These are phyloP conservation scores for Macrobrachium rosenbergii DNA, from an alignment of 1,140 invertebrate genomes.

Conservation along the genomic window DNA sequence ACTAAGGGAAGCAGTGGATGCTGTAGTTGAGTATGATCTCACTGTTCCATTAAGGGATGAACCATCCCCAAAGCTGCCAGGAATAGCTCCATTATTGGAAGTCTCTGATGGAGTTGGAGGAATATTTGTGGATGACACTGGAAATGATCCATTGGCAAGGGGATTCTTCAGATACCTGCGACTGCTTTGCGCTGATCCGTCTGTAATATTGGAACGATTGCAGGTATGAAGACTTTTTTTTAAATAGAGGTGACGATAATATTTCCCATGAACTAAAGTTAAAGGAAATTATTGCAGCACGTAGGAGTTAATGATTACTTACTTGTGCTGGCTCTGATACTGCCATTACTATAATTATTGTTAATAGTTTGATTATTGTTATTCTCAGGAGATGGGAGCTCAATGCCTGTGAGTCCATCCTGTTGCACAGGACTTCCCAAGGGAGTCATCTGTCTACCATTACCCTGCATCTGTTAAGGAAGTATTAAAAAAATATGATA, in stretches of 20 bases:
- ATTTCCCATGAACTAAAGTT: background rate
- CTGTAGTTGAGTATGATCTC: conserved; percentile 46
- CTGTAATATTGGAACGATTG: conserved; percentile 32
- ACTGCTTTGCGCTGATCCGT: conserved; percentile 16
- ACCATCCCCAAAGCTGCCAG: conserved; percentile 13
- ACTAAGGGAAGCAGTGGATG: conserved; percentile 32
- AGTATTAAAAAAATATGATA: background rate
- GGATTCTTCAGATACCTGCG: conserved; percentile 45
- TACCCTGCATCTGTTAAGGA: conserved; percentile 53
- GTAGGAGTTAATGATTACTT: background rate
- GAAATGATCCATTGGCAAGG: conserved; percentile 45
- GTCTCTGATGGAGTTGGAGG: conserved; percentile 7
- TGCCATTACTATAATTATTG: conserved; percentile 49
- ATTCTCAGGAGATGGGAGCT: conserved; percentile 35
- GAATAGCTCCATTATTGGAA: background rate
- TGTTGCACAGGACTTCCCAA: conserved; percentile 29
- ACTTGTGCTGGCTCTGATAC: conserved; percentile 38
- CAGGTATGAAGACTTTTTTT: conserved; percentile 8
- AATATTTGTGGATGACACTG: background rate
- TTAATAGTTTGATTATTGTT: conserved; percentile 47
- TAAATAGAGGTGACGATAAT: background rate
- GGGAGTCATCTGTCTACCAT: conserved; percentile 57
- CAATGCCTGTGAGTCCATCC: conserved; percentile 23
- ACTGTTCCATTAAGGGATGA: conserved; percentile 44
- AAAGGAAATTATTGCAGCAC: no score